phyloP scores from a whole-genome alignment of 2,888 invertebrate genomes.

The Nesidiocoris tenuis region DNA sequence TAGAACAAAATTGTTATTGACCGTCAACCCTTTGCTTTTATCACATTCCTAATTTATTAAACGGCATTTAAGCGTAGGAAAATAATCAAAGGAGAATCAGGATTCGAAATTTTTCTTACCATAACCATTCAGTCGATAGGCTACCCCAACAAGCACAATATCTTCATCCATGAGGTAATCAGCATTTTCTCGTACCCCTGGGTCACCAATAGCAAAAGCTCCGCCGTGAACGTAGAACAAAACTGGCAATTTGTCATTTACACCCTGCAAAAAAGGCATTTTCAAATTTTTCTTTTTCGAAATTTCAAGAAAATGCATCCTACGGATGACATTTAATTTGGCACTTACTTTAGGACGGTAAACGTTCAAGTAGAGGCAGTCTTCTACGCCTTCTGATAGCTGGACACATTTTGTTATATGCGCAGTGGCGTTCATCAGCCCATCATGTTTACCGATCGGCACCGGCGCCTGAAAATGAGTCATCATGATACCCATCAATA shows the following conservation, averaged over 20 bases:
- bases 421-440: constrained; percentile 11
- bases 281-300: too few species aligned
- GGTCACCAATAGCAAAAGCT: constrained; percentile 15
- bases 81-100: too few species aligned
- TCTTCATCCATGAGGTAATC: constrained; percentile 41
- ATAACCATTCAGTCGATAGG: constrained; percentile 23
- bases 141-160: constrained; percentile 27
- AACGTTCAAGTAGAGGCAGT: constrained; percentile 28
- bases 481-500: too few species aligned
- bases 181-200: constrained; percentile 6
- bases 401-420: neutral
- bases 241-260: constrained; percentile 12
- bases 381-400: neutral
- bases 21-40: too few species aligned
- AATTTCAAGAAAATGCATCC: too few species aligned
- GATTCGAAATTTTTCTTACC: too few species aligned
- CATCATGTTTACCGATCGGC: neutral
- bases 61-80: too few species aligned
- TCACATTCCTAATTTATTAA: too few species aligned
- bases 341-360: constrained; percentile 15
- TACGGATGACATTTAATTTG: too few species aligned
- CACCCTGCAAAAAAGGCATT: neutral
- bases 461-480: constrained; percentile 9
- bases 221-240: constrained; percentile 40
- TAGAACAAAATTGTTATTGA: neutral